Conservation (phyloP, 1,140 invertebrate species). For the Gyrodactylus bullatarudis region DNA sequence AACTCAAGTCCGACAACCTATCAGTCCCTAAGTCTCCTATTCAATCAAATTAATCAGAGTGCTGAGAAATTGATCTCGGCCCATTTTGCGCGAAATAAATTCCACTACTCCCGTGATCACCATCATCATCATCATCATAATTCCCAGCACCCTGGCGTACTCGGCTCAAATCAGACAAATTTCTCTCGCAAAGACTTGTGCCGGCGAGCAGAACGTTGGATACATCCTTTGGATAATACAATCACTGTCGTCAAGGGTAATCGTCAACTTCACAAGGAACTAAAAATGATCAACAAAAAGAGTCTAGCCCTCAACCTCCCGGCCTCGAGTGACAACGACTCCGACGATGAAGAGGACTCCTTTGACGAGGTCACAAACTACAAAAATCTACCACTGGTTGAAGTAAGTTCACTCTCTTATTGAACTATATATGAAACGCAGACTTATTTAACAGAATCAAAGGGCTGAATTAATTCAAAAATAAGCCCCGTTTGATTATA, state of each 20-base stretch:
- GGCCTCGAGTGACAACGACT: not conserved
- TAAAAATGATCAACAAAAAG: not conserved
- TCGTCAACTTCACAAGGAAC: not conserved
- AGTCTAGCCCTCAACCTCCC: not conserved
- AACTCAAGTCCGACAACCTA: constrained; percentile 57
- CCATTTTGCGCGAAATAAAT: not conserved
- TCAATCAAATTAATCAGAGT: constrained; percentile 42
- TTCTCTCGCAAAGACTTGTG: not conserved
- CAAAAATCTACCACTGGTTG: not conserved
- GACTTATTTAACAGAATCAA: no score
- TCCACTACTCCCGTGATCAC: no score
- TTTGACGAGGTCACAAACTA: not conserved
- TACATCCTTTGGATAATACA: not conserved
- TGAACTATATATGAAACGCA: no score
- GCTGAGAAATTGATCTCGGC: not conserved
- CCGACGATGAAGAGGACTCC: not conserved
- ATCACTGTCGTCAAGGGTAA: not conserved
- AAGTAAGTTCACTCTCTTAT: no score
- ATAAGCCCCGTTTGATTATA: no score
- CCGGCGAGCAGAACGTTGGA: not conserved
- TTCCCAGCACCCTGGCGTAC: no score
- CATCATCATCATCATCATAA: no score
- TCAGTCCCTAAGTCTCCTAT: constrained; percentile 47
- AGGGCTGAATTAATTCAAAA: no score
- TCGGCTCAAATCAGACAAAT: not conserved